Percentiles rank a stretch among this genome's conserved stretches.
Conservation (phyloP, 2,888 invertebrate genomes). For the Eristalinus aeneus region DNA sequence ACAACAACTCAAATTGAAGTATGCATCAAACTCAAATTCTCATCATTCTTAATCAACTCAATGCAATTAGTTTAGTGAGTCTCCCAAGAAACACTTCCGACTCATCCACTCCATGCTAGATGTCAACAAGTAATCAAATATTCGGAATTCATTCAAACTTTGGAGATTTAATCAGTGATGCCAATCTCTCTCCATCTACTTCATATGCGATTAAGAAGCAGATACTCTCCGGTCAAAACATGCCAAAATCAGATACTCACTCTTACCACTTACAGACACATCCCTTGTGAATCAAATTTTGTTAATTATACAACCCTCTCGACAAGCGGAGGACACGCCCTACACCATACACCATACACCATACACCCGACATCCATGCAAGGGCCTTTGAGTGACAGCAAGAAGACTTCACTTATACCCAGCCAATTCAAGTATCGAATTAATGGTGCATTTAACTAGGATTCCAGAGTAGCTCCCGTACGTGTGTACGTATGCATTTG, state of each 20-base stretch:
- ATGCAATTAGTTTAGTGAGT: neutral
- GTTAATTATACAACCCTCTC: slow-evolving; percentile 47
- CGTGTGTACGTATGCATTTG: slow-evolving; percentile 17
- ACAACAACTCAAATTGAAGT: too few species aligned
- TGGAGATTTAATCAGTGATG: neutral
- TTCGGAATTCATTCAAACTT: neutral
- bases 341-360: neutral
- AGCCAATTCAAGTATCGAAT: slow-evolving; percentile 57
- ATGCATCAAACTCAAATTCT: too few species aligned
- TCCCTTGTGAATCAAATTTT: slow-evolving; percentile 37
- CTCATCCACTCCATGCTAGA: neutral
- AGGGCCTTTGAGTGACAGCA: slow-evolving; percentile 6
- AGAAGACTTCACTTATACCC: slow-evolving; percentile 8
- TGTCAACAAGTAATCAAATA: neutral
- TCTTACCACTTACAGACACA: neutral
- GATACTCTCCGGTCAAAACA: neutral
- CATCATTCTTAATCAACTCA: too few species aligned
- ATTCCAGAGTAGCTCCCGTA: slow-evolving; percentile 32
- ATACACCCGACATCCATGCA: neutral
- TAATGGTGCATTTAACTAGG: slow-evolving; percentile 53
- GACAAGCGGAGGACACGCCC: slow-evolving; percentile 6
- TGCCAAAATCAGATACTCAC: slow-evolving; percentile 6
- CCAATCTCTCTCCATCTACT: neutral
- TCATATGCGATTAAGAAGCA: neutral
- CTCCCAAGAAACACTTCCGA: neutral